These are phyloP conservation scores for Cephus spinipes DNA, from an alignment of 2,888 invertebrate genomes.

Conservation along the genomic window DNA sequence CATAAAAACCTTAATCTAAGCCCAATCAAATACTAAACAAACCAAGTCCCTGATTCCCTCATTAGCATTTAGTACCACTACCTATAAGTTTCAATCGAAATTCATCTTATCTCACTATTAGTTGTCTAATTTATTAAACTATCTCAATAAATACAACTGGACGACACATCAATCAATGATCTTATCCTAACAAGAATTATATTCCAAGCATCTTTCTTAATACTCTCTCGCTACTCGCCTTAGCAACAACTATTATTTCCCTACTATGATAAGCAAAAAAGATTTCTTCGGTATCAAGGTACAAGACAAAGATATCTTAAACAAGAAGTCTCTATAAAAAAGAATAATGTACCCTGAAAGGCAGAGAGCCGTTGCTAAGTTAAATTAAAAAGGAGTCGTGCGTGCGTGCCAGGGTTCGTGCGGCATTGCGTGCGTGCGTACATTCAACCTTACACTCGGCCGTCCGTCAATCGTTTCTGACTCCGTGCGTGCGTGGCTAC, in stretches of 20 bases:
- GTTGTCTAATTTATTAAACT: background rate
- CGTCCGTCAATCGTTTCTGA: constrained; percentile 3
- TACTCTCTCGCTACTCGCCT: background rate
- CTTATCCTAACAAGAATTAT: background rate
- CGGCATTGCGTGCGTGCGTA: constrained; percentile 25
- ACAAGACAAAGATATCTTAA: background rate
- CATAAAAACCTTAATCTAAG: background rate
- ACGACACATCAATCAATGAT: background rate
- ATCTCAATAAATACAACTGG: background rate
- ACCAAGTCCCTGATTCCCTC: background rate
- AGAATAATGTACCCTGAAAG: background rate
- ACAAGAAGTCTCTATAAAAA: background rate
- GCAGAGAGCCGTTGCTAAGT: background rate
- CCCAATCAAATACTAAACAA: background rate
- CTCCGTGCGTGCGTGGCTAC: constrained; percentile 28
- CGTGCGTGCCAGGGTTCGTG: constrained; percentile 28
- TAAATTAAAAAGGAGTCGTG: constrained; percentile 14
- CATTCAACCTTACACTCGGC: constrained; percentile 2
- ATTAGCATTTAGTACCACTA: background rate
- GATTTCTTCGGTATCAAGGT: background rate
- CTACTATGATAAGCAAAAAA: background rate
- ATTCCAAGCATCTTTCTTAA: background rate
- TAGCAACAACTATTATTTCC: background rate
- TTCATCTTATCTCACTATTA: background rate
- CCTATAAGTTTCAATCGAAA: background rate